phyloP scores from a whole-genome alignment of 2,797 vertebrate genomes.

The Lacerta agilis region DNA sequence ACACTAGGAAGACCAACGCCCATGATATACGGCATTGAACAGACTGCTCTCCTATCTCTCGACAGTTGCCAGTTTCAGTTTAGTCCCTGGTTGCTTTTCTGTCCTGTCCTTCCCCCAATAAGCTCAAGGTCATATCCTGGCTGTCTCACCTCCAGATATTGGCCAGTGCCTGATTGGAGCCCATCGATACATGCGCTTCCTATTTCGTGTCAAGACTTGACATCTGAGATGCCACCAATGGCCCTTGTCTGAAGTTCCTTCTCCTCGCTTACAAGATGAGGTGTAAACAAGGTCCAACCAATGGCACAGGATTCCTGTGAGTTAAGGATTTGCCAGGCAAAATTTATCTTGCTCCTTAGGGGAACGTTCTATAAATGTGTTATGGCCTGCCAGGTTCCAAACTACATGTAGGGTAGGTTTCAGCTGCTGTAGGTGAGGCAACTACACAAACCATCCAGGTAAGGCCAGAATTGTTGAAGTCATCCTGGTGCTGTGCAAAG shows the following conservation, averaged over 20 bases:
- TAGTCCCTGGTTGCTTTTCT: neutral
- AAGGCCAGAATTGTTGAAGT: neutral
- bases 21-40: constrained; percentile 50
- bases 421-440: neutral
- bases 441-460: neutral
- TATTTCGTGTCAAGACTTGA: neutral
- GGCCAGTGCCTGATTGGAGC: neutral
- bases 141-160: neutral
- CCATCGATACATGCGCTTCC: neutral
- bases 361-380: neutral
- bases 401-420: neutral
- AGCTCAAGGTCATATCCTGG: neutral
- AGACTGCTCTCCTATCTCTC: constrained; percentile 26
- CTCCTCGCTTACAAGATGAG: constrained; percentile 6
- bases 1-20: constrained; percentile 39
- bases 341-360: neutral
- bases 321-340: neutral
- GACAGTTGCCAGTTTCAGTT: neutral
- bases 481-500: neutral
- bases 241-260: neutral
- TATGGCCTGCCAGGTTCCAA: neutral
- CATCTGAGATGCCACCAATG: neutral
- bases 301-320: neutral
- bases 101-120: neutral
- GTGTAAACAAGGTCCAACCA: constrained; percentile 15